Base-by-base conservation (phyloP, 1,140 invertebrate genomes). In the Propsilocerus akamusi region DNA sequence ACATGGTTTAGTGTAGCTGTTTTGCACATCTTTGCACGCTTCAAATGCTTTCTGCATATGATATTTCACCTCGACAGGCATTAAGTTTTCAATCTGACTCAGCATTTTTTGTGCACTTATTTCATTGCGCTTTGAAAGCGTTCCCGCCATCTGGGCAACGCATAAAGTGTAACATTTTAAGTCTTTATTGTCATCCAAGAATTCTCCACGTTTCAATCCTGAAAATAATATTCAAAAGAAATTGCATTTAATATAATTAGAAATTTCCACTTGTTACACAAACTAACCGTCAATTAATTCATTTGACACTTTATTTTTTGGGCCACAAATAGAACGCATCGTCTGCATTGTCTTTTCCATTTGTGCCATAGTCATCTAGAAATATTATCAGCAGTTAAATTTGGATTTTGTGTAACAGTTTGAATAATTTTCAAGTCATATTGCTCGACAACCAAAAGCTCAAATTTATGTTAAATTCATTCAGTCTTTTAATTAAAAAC, bases 201-300 rank as follows among this genome's bases (percentile, higher is more conserved):
- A 41, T 20, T 20, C 22, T 17, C 34, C 34, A n/a, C 4, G 17
- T 17, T 41, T 41, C 22, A 41, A 20, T 20, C 34, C 34, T 41
- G 17, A 7, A 7, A 37, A 7, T 17, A 7, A 41, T 7, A 41
- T 41, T n/a, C n/a, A n/a, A n/a, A n/a, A n/a, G n/a, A n/a, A n/a
- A 10, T 20, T 41, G 17, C 6, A 37, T 5, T 37, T 30, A 30
- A 37, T 17, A 37, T 17, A 37, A 37, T 37, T 2, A 37, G 17
- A 41, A 17, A 12, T 30, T 3, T 20, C 11, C 12, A 14, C 14
- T 17, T 37, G 20, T 37, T 2, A 17, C 32, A 30, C n/a, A n/a
- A 30, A 41, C 34, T 17, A 17, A 41, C 34, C 34, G 14, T 41
- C 34, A 20, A 41, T 41, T 41, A 41, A 41, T 41, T 41, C 34